Percentiles rank a stretch among this genome's conserved stretches.
phyloP scores from a whole-genome alignment of 2,113 vertebrate species.

The Colossoma macropomum region DNA sequence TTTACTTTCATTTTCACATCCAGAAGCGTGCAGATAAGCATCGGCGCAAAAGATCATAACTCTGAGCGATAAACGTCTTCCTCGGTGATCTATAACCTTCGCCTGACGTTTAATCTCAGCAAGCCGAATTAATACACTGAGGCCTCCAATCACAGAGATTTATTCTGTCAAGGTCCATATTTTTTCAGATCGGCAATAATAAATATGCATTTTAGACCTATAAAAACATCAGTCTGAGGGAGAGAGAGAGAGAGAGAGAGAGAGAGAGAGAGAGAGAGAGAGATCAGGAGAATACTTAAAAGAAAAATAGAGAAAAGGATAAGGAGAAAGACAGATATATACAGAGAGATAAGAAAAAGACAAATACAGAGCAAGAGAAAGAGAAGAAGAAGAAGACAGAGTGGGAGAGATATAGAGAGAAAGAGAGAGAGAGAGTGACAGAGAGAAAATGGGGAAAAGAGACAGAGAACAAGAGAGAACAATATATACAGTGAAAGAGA shows the following conservation, averaged over 20 bases:
- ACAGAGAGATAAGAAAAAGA: too few species aligned
- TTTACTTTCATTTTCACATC: neutral
- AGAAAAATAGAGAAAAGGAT: too few species aligned
- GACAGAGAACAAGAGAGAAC: too few species aligned
- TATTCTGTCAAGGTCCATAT: neutral
- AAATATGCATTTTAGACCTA: neutral
- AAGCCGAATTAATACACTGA: neutral
- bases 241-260: neutral
- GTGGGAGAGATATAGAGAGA: too few species aligned
- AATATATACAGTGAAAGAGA: too few species aligned
- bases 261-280: neutral
- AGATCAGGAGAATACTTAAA: neutral
- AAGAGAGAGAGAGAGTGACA: too few species aligned
- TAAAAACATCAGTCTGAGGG: neutral
- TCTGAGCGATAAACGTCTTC: neutral
- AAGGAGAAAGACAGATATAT: too few species aligned
- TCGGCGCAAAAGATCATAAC: neutral
- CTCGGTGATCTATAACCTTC: neutral
- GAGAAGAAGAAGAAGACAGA: too few species aligned
- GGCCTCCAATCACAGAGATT: neutral
- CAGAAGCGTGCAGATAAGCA: neutral
- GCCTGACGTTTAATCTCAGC: conserved; percentile 6
- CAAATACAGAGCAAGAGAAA: too few species aligned
- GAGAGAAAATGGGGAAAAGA: too few species aligned
- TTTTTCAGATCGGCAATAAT: conserved; percentile 12